Conservation (phyloP, 2,797 vertebrate species). For the Decapterus maruadsi region DNA sequence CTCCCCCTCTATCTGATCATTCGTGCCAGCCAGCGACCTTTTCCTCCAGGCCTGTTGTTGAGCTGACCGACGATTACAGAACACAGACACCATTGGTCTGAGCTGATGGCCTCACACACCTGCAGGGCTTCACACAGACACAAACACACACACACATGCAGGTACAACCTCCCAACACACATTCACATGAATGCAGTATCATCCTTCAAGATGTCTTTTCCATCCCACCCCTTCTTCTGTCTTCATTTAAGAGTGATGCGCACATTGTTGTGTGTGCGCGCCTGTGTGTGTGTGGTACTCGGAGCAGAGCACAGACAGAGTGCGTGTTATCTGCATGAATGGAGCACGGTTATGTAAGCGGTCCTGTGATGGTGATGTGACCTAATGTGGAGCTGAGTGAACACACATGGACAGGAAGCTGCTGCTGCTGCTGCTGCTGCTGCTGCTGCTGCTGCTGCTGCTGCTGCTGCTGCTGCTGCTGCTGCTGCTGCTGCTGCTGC, state of each 20-base stretch:
- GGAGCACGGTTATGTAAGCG: constrained; percentile 78
- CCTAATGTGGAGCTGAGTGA: constrained; percentile 77
- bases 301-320: constrained; percentile 52
- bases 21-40: constrained; percentile 62
- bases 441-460: no score
- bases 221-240: constrained; percentile 22
- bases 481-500: no score
- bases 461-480: no score
- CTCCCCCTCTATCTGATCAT: constrained; percentile 36
- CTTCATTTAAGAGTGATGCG: constrained; percentile 46
- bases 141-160: constrained; percentile 3
- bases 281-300: constrained; percentile 19
- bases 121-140: constrained; percentile 9
- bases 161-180: constrained; percentile 1
- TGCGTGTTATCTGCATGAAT: constrained; percentile 74
- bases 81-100: constrained; percentile 34
- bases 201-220: constrained; percentile 46
- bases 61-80: constrained; percentile 53
- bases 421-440: no score
- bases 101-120: constrained; percentile 29
- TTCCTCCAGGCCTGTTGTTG: constrained; percentile 55
- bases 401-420: constrained; percentile 79
- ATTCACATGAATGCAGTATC: constrained; percentile 5
- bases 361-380: constrained; percentile 81
- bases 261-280: neutral